Base-by-base conservation (phyloP, 2,888 invertebrate genomes). In the Athalia rosae region DNA sequence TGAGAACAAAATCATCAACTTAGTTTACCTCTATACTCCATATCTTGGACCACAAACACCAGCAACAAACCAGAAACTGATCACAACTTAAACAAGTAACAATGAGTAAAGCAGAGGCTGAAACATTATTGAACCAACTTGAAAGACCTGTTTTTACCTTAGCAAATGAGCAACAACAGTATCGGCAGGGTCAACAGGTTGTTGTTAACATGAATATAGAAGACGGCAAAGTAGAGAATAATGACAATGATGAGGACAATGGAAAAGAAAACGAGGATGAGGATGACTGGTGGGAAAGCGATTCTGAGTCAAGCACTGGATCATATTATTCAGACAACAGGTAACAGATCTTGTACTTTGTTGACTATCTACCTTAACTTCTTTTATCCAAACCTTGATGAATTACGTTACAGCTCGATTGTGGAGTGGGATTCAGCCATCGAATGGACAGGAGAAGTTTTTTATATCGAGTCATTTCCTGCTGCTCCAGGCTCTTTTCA, bases 251-350 rank as follows among this genome's bases (percentile, higher is more conserved):
- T 5, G 62, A 56, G 9, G 53, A 11, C 47, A 50, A 15, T 3
- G 53, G 48, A 4, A 41, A 71, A 47, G 61, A 84, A 47, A 87
- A 87, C 67, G 82, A 82, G 11, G 85, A 86, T 58, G 86, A 89
- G 76, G 85, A 87, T 11, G 85, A 87, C 56, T 89, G 89, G 85
- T 89, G 89, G 89, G 88, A 88, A 47, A 89, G 88, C 79, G 89
- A 89, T 48, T 89, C 89, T 79, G 88, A 86, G 64, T 89, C 89
- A 15, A 89, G 87, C 80, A 86, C 87, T 61, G 89, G 86, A 66
- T 89, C 89, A 11, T 89, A 89, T 84, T 89, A 87, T 81, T 89
- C 89, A 0, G 87, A 89, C 43, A 86, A 86, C 58, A 86, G 89
- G 89, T 89, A 82, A 9, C 8, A 9, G 15, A n/a, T 9, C 43